Percentiles rank a stretch among this genome's conserved stretches.
Evolutionary conservation across 2,113 vertebrate species (phyloP).

Genomic region (Porphyrio hochstetteri): DNA sequence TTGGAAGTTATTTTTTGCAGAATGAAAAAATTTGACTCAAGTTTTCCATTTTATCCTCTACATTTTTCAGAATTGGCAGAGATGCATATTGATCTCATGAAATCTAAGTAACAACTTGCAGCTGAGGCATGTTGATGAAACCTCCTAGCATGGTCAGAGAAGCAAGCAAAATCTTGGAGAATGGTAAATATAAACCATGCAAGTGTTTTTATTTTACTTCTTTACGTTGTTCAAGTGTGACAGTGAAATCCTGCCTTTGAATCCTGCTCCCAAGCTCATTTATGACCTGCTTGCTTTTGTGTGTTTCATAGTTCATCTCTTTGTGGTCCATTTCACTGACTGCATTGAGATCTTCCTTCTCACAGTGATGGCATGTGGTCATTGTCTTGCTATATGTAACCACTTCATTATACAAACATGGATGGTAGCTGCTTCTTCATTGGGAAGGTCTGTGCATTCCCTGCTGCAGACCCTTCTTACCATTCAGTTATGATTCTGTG

Average conservation of each 20-base stretch:
- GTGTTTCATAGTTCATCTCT: too few species aligned
- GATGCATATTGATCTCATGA: neutral
- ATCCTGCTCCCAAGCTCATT: too few species aligned
- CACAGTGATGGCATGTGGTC: conserved; percentile 39
- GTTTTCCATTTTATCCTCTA: neutral
- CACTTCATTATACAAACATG: neutral
- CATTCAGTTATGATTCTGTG: neutral
- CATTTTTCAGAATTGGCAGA: neutral
- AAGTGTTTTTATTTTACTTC: too few species aligned
- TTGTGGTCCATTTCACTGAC: too few species aligned
- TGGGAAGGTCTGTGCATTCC: neutral
- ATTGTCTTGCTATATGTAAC: conserved; percentile 48
- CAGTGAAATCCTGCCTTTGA: neutral
- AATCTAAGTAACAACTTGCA: neutral
- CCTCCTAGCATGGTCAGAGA: neutral
- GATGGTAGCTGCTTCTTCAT: neutral
- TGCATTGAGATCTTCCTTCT: conserved; percentile 53
- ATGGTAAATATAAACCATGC: neutral
- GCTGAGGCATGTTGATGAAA: neutral
- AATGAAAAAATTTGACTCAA: neutral
- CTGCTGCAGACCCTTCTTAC: neutral
- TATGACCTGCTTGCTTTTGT: too few species aligned
- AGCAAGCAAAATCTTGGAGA: neutral
- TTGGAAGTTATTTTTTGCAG: neutral
- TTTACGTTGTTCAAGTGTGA: neutral